Percentiles rank a stretch among this genome's conserved stretches.
These are phyloP conservation scores for Amiota mariae DNA, from an alignment of 2,888 invertebrate species.

Conservation along the genomic window DNA sequence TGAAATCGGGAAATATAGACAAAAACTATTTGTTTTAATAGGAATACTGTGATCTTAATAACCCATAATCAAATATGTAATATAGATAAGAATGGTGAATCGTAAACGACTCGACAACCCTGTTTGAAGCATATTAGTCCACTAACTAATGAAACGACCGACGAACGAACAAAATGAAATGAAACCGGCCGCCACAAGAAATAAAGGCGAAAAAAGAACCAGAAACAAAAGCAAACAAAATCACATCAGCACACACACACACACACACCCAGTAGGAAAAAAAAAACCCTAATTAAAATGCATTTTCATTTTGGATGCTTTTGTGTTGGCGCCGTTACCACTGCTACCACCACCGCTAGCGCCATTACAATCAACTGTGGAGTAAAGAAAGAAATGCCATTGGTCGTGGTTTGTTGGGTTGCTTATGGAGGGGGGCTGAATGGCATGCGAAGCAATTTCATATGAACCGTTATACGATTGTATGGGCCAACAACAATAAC, in stretches of 20 bases:
- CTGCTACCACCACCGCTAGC: not conserved
- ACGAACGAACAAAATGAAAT: constrained; percentile 12
- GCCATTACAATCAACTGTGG: not conserved
- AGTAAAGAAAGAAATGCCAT: constrained; percentile 1
- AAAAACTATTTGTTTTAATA: no score
- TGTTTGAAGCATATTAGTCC: constrained; percentile 25
- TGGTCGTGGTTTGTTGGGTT: not conserved
- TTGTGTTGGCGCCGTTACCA: constrained; percentile 25
- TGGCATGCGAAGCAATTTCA: constrained; percentile 48
- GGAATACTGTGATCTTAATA: no score
- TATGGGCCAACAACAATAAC: constrained; percentile 34
- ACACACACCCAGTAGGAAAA: constrained; percentile 44
- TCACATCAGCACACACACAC: constrained; percentile 54
- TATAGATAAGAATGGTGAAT: no score
- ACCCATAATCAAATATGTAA: no score
- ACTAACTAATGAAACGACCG: constrained; percentile 58
- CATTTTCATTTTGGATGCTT: constrained; percentile 65
- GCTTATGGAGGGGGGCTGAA: constrained; percentile 8
- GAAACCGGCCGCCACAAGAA: constrained; percentile 40
- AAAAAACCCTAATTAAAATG: constrained; percentile 71
- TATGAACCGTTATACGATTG: constrained; percentile 60
- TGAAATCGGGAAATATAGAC: no score
- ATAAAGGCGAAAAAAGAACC: constrained; percentile 24
- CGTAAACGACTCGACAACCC: constrained; percentile 44
- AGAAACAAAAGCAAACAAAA: constrained; percentile 45